Percentiles rank a stretch among this genome's conserved stretches.
phyloP scores from a whole-genome alignment of 2,113 vertebrate genomes.

The Vimba vimba region DNA sequence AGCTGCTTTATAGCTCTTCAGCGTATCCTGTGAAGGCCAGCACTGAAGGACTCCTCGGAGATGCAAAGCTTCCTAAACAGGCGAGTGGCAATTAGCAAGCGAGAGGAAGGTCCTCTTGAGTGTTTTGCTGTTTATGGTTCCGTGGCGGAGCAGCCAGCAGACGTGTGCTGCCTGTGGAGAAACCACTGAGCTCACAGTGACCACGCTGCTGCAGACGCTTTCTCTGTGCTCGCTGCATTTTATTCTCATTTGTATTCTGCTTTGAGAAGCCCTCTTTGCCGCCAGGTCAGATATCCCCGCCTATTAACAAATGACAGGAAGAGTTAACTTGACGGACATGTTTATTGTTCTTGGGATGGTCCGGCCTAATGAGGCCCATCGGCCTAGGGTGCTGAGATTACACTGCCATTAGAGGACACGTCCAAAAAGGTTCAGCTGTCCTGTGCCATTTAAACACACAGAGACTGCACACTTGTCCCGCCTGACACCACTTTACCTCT shows the following conservation, averaged over 20 bases:
- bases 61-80: slow-evolving; percentile 22
- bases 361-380: slow-evolving; percentile 73
- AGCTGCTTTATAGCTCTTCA: slow-evolving; percentile 6
- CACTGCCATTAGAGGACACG: slow-evolving; percentile 65
- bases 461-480: background rate
- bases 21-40: background rate
- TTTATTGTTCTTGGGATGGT: slow-evolving; percentile 75
- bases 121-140: background rate
- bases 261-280: slow-evolving; percentile 49
- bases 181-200: background rate
- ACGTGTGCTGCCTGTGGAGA: background rate
- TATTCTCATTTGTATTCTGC: slow-evolving; percentile 61
- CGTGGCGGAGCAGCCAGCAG: background rate
- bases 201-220: background rate
- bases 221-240: slow-evolving; percentile 19
- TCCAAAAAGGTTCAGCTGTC: slow-evolving; percentile 66
- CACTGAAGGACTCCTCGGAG: slow-evolving; percentile 14
- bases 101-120: slow-evolving; percentile 7
- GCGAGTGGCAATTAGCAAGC: slow-evolving; percentile 32
- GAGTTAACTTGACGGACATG: slow-evolving; percentile 77
- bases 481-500: slow-evolving; percentile 12
- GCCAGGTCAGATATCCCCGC: slow-evolving; percentile 71
- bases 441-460: slow-evolving; percentile 58
- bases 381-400: slow-evolving; percentile 61
- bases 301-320: slow-evolving; percentile 77